Evolutionary conservation across 2,797 vertebrate species (phyloP).

Genomic region (Leptodactylus fallax): DNA sequence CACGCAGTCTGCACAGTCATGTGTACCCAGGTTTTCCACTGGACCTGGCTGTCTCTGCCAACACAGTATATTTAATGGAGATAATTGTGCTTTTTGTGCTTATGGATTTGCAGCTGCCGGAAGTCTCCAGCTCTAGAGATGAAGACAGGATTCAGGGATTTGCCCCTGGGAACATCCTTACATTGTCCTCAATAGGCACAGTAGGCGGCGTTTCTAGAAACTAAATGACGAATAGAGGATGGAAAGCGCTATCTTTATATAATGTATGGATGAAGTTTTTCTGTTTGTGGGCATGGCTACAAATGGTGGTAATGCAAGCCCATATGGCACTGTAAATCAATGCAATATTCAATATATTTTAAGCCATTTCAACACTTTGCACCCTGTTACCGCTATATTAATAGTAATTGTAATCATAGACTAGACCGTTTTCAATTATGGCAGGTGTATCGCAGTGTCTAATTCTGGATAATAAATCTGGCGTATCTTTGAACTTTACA

Average conservation of each 20-base stretch:
- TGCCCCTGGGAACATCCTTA: background rate
- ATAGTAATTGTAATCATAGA: too few relatives aligned
- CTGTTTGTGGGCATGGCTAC: background rate
- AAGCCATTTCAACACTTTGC: too few relatives aligned
- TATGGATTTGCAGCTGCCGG: conserved; percentile 5
- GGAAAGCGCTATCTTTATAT: background rate
- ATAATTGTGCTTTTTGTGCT: background rate
- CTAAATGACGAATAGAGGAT: background rate
- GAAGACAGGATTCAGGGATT: background rate
- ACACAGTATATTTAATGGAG: background rate
- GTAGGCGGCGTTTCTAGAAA: background rate
- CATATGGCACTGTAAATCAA: background rate
- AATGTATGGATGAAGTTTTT: background rate
- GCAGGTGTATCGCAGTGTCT: too few relatives aligned
- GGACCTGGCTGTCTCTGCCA: background rate
- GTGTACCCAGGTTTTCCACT: background rate
- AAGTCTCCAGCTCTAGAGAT: background rate
- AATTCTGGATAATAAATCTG: too few relatives aligned
- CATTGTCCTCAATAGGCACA: background rate
- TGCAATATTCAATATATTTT: too few relatives aligned
- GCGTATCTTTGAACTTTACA: too few relatives aligned
- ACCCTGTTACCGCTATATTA: too few relatives aligned
- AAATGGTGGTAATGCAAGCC: background rate
- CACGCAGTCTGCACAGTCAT: background rate
- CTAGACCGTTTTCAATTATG: too few relatives aligned